These are phyloP conservation scores for Hypena proboscidalis DNA, from an alignment of 2,888 invertebrate genomes.

Conservation along the genomic window DNA sequence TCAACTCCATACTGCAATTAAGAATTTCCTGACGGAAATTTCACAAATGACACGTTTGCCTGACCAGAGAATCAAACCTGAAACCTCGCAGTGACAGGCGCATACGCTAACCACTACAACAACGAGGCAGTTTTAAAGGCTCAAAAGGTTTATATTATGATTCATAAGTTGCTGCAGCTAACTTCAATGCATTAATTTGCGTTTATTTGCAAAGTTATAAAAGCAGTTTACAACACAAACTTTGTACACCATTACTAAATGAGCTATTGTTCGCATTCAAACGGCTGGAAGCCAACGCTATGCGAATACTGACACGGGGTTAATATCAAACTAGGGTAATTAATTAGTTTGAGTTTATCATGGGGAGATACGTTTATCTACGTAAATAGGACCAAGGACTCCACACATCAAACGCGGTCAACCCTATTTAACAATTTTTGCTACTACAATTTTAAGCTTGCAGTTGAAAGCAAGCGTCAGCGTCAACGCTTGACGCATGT, in stretches of 20 bases:
- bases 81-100: too few species aligned
- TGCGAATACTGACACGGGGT: conserved; percentile 17
- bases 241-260: conserved; percentile 26
- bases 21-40: too few species aligned
- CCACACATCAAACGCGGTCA: not conserved
- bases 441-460: too few species aligned
- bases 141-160: not conserved
- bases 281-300: conserved; percentile 19
- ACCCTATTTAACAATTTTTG: too few species aligned
- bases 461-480: too few species aligned
- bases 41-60: too few species aligned
- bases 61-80: too few species aligned
- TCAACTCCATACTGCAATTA: too few species aligned
- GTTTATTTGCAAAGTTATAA: conserved; percentile 30
- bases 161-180: not conserved
- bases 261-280: conserved; percentile 34
- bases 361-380: not conserved
- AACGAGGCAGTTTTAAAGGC: too few species aligned
- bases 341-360: conserved; percentile 4
- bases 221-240: conserved; percentile 14
- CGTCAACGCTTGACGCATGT: too few species aligned
- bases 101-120: too few species aligned
- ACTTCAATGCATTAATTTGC: conserved; percentile 26
- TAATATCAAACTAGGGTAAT: conserved; percentile 1
- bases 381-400: too few species aligned